These are phyloP conservation scores for Lasioglossum figueresi DNA, from an alignment of 2,888 invertebrate species.

Conservation along the genomic window DNA sequence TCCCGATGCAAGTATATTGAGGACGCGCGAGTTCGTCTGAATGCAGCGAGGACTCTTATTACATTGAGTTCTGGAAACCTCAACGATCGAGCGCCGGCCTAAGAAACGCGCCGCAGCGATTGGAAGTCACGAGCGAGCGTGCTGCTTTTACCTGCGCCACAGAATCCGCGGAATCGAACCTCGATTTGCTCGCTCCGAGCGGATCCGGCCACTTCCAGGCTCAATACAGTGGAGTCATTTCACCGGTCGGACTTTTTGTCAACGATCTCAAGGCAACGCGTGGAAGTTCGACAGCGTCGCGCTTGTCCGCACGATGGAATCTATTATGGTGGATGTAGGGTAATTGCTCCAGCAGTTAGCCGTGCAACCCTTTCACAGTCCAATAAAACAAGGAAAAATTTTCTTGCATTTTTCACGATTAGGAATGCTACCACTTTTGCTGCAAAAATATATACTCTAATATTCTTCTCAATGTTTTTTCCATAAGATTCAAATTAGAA, in stretches of 20 bases:
- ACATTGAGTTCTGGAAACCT: constrained; percentile 49
- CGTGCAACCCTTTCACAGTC: background rate
- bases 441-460: background rate
- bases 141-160: constrained; percentile 26
- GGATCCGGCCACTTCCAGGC: background rate
- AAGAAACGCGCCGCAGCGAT: constrained; percentile 26
- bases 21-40: constrained; percentile 60
- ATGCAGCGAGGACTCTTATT: constrained; percentile 68
- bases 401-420: background rate
- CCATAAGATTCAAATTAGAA: too few species aligned
- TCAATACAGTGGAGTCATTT: constrained; percentile 2
- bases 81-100: background rate
- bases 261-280: background rate
- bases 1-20: constrained; percentile 73
- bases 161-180: constrained; percentile 9
- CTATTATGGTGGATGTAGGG: background rate
- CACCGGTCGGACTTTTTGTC: background rate
- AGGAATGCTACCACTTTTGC: too few species aligned
- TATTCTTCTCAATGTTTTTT: too few species aligned
- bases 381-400: background rate
- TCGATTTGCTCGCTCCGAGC: background rate
- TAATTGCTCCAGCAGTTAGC: background rate
- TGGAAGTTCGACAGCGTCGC: background rate
- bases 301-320: background rate
- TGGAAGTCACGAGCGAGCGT: constrained; percentile 31